Evolutionary conservation across 1,140 invertebrate genomes (phyloP).

Genomic region (Nylanderia fulva): DNA sequence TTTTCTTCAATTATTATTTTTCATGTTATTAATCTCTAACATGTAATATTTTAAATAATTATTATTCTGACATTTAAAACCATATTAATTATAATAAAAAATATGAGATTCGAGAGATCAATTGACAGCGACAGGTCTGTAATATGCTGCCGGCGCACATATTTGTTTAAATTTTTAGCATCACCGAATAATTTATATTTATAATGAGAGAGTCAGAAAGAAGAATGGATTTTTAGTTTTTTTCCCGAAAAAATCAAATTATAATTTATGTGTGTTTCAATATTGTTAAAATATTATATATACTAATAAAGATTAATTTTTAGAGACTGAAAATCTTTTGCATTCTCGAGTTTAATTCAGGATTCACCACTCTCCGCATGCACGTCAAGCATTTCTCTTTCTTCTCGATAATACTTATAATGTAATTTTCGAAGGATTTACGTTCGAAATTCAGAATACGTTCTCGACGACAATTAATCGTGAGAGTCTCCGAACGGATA

Average conservation of each 20-base stretch:
- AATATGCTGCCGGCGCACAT: not conserved
- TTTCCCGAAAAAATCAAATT: not conserved
- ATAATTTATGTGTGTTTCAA: not conserved
- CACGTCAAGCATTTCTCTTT: not conserved
- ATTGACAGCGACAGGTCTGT: not conserved
- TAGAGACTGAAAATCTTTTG: not conserved
- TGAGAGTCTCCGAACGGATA: conserved; percentile 11
- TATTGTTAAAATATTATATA: not conserved
- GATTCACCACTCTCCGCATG: not conserved
- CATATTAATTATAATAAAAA: conserved; percentile 12
- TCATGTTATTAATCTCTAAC: not conserved
- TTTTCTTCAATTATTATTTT: not conserved
- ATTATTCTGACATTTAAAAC: not conserved
- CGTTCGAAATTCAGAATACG: not conserved
- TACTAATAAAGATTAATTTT: conserved; percentile 16
- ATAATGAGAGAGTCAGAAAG: not conserved
- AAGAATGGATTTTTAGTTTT: not conserved
- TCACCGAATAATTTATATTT: not conserved
- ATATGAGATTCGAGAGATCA: not conserved
- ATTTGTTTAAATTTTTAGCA: not conserved
- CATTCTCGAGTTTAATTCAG: not conserved
- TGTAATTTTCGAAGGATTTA: not conserved
- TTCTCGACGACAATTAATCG: conserved; percentile 13
- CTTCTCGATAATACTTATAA: not conserved
- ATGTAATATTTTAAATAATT: not conserved